A percentile compares a stretch with the other conserved stretches of the same genome.
Conservation (phyloP, 2,113 vertebrate genomes). For the Montifringilla adamsi region DNA sequence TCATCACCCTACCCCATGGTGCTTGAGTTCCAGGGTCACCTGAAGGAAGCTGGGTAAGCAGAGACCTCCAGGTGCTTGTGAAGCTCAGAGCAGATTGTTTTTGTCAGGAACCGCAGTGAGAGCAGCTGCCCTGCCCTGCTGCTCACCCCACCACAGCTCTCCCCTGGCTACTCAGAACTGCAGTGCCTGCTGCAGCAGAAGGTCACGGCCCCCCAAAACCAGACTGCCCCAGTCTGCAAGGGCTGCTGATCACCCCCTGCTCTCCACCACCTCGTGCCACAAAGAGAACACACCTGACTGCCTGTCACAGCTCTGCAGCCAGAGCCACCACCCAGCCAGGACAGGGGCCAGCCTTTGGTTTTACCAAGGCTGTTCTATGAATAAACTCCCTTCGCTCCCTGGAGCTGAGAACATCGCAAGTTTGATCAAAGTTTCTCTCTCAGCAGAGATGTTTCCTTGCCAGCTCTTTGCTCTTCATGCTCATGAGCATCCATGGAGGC, state of each 20-base stretch:
- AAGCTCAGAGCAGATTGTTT: background rate
- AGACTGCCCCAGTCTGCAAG: background rate
- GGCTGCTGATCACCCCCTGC: background rate
- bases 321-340: background rate
- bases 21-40: background rate
- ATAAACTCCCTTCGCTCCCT: background rate
- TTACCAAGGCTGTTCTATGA: background rate
- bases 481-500: background rate
- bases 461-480: background rate
- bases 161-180: accelerated
- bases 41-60: background rate
- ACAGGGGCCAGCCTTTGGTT: background rate
- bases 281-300: background rate
- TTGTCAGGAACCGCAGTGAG: background rate
- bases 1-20: accelerated
- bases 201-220: background rate
- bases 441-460: background rate
- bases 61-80: background rate
- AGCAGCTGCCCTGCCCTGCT: background rate
- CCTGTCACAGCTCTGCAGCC: background rate
- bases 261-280: background rate
- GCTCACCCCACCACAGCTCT: background rate
- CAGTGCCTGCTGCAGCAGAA: background rate
- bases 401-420: constrained; percentile 15
- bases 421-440: constrained; percentile 16